These are phyloP conservation scores for Pogoniulus pusillus DNA, from an alignment of 2,797 vertebrate genomes.

Conservation along the genomic window DNA sequence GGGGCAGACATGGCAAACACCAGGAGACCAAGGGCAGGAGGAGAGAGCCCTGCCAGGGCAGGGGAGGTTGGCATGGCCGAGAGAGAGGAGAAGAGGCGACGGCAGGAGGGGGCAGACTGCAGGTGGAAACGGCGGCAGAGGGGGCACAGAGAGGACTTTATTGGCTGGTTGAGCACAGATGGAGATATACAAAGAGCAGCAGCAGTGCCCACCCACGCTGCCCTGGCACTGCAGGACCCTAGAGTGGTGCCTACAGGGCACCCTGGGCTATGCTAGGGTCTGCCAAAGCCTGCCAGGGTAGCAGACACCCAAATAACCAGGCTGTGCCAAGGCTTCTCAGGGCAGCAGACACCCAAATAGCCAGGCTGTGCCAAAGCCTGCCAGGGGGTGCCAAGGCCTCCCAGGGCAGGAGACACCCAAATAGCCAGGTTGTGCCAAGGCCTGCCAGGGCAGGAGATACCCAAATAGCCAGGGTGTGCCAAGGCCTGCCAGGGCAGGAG, in stretches of 20 bases:
- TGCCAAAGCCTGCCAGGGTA: background rate
- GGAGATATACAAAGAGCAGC: background rate
- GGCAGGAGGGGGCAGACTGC: conserved; percentile 29
- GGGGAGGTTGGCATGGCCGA: background rate
- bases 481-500: no score
- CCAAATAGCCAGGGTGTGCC: no score
- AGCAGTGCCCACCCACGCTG: background rate
- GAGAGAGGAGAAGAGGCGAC: background rate
- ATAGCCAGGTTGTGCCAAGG: no score
- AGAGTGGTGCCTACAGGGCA: rapidly evolving
- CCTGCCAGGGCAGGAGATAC: no score
- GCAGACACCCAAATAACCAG: rapidly evolving
- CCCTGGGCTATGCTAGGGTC: background rate
- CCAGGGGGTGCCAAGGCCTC: no score
- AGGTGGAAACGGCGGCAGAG: conserved; percentile 5
- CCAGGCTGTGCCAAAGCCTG: no score
- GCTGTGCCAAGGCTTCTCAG: no score
- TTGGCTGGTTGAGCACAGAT: background rate
- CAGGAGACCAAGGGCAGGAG: background rate
- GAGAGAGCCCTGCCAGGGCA: background rate
- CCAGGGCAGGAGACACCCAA: no score
- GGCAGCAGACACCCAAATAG: no score
- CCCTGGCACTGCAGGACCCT: background rate
- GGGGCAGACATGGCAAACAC: background rate
- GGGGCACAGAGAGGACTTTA: background rate